A percentile compares a stretch with the other conserved stretches of the same genome.
Conservation (phyloP, 1,140 invertebrate species). For the Eciton burchellii region DNA sequence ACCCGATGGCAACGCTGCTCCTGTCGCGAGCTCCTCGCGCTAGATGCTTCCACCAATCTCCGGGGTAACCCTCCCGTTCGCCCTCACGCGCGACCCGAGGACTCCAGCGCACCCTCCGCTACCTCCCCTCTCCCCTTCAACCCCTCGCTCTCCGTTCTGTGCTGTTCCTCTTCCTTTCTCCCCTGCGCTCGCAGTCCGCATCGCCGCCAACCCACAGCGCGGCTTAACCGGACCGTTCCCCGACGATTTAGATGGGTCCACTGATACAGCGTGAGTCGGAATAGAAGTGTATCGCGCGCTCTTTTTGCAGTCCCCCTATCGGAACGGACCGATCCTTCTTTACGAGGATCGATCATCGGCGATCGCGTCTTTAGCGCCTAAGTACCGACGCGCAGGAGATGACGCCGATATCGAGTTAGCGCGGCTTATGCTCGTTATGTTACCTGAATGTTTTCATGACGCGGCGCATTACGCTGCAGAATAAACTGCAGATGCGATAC, state of each 20-base stretch:
- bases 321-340: background rate
- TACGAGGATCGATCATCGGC: constrained; percentile 37
- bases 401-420: constrained; percentile 43
- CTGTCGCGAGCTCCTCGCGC: constrained; percentile 72
- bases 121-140: constrained; percentile 28
- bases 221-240: constrained; percentile 36
- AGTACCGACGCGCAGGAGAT: constrained; percentile 47
- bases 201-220: constrained; percentile 40
- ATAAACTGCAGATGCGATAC: constrained; percentile 46
- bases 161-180: constrained; percentile 18
- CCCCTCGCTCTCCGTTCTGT: constrained; percentile 13
- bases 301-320: constrained; percentile 2
- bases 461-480: constrained; percentile 40
- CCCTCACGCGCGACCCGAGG: constrained; percentile 1
- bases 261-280: constrained; percentile 49
- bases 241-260: constrained; percentile 56
- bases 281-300: constrained; percentile 37
- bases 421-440: constrained; percentile 25
- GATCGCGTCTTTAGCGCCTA: constrained; percentile 42
- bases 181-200: constrained; percentile 34
- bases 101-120: constrained; percentile 23
- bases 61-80: constrained; percentile 16
- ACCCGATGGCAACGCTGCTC: constrained; percentile 76
- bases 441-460: constrained; percentile 51
- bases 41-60: constrained; percentile 61